Base-by-base conservation (phyloP, 2,113 vertebrate genomes). In the Tricholaema leucomelas region DNA sequence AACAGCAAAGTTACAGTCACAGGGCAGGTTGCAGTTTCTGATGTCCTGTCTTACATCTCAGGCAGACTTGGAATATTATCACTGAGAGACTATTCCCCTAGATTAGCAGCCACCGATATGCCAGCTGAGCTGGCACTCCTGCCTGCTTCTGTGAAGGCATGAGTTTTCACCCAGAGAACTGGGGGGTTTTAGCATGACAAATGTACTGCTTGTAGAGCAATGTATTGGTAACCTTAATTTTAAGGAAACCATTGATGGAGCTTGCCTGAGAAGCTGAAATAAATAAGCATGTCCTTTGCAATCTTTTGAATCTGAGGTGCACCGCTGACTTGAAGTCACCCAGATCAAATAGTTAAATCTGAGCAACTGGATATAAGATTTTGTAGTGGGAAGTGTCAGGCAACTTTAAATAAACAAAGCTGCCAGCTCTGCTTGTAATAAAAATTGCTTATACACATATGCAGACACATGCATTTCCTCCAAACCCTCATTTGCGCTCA, bases 341-440 rank as follows among this genome's bases (percentile, higher is more conserved):
- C 5, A 4, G 36, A 61, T 54, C 2, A 4, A 84, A 61, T 28
- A 67, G 61, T 69, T 93, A 48, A 25, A n/a, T 76, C 85, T 85
- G 0, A 0, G 35, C 78, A 73, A 77, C 21, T 76, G 67, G 36
- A 87, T 88, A 74, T 63, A 55, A 74, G 42, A 56, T 86, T 88
- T 87, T 81, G 23, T 69, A 25, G 38, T 50, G 20, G 55, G 74
- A 92, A 81, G n/a, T 61, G 28, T 42, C 74, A 69, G 35, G 50
- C 35, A 79, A 33, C 35, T 87, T 88, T 48, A 92, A 90, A 90
- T 70, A 88, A 92, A 61, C 50, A 81, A 61, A 81, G 36, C 50
- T 92, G 42, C 75, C 20, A 76, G 27, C 33, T 14, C 54, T 38
- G 30, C 40, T 44, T 77, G 20, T 58, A 65, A 54, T 75, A 71